Conservation (phyloP, 2,888 invertebrate species). For the Drosophila incognita region DNA sequence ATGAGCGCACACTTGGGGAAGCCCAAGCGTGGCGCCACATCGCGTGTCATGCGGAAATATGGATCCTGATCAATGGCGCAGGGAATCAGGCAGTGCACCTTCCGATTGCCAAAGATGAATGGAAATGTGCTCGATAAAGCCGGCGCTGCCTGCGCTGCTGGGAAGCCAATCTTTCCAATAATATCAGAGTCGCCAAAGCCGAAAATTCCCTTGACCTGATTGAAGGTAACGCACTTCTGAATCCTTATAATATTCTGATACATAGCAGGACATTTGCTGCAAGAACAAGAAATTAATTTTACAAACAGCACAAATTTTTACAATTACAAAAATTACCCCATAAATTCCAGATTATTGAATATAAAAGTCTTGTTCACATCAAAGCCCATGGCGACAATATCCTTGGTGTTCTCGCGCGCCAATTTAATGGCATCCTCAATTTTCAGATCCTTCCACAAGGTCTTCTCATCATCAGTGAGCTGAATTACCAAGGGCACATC, state of each 20-base stretch:
- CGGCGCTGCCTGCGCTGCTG: constrained; percentile 98
- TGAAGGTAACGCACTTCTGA: constrained; percentile 97
- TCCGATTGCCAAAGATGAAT: constrained; percentile 92
- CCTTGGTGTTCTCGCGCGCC: constrained; percentile 96
- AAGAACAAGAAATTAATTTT: constrained; percentile 61
- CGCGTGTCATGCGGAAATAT: constrained; percentile 99
- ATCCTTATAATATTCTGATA: constrained; percentile 97
- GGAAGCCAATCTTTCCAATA: constrained; percentile 98
- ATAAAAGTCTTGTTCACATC: constrained; percentile 97
- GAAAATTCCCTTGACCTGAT: constrained; percentile 99
- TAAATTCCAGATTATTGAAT: constrained; percentile 96
- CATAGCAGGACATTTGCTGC: constrained; percentile 93
- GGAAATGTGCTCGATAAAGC: constrained; percentile 96
- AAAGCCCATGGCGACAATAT: constrained; percentile 99
- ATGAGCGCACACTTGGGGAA: constrained; percentile 94
- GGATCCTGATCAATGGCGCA: constrained; percentile 99
- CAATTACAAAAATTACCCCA: constrained; percentile 89
- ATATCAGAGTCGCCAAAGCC: constrained; percentile 98
- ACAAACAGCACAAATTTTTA: not conserved
- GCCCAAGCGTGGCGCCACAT: constrained; percentile 97
- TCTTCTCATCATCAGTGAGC: constrained; percentile 99
- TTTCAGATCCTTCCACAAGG: constrained; percentile 97
- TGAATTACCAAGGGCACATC: constrained; percentile 98
- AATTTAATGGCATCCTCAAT: constrained; percentile 94
- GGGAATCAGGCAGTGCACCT: constrained; percentile 91